A percentile compares a stretch with the other conserved stretches of the same genome.
Conservation (phyloP, 2,113 vertebrate species). For the Nerophis lumbriciformis region DNA sequence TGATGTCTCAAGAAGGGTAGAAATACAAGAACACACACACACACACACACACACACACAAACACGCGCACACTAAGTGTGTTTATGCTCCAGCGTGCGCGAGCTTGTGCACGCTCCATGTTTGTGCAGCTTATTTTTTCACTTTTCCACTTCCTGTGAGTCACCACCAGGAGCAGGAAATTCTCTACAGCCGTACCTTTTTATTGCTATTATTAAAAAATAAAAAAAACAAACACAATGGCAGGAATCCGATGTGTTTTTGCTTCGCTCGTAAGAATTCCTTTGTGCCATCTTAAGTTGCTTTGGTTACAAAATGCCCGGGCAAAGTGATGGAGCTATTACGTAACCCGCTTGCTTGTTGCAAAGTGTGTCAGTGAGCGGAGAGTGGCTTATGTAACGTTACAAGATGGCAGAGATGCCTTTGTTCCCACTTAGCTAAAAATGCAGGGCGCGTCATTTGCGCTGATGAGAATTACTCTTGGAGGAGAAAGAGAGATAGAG, state of each 20-base stretch:
- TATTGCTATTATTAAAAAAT: slow-evolving; percentile 31
- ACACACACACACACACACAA: slow-evolving; percentile 4
- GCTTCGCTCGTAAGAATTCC: slow-evolving; percentile 69
- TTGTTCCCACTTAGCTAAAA: slow-evolving; percentile 53
- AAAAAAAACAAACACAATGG: slow-evolving; percentile 72
- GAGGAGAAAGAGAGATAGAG: slow-evolving; percentile 6
- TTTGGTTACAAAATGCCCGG: slow-evolving; percentile 58
- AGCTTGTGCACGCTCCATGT: slow-evolving; percentile 28
- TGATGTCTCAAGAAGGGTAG: too few species aligned
- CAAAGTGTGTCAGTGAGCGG: slow-evolving; percentile 68
- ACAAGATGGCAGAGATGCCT: slow-evolving; percentile 65
- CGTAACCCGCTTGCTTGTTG: slow-evolving; percentile 69
- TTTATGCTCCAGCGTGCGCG: background rate
- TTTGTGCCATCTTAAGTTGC: slow-evolving; percentile 57
- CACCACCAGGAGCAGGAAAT: slow-evolving; percentile 63
- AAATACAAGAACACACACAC: too few species aligned
- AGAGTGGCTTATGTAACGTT: slow-evolving; percentile 75
- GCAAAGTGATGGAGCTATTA: slow-evolving; percentile 65
- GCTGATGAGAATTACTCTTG: slow-evolving; percentile 45
- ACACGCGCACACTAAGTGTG: background rate
- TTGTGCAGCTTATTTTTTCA: slow-evolving; percentile 63
- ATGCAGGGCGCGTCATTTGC: slow-evolving; percentile 52
- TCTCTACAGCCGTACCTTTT: slow-evolving; percentile 70
- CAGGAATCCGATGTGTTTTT: slow-evolving; percentile 70
- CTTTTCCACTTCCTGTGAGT: slow-evolving; percentile 75